Percentiles rank a stretch among this genome's conserved stretches.
Conservation (phyloP, 2,113 vertebrate species). For the Heterochromis multidens region DNA sequence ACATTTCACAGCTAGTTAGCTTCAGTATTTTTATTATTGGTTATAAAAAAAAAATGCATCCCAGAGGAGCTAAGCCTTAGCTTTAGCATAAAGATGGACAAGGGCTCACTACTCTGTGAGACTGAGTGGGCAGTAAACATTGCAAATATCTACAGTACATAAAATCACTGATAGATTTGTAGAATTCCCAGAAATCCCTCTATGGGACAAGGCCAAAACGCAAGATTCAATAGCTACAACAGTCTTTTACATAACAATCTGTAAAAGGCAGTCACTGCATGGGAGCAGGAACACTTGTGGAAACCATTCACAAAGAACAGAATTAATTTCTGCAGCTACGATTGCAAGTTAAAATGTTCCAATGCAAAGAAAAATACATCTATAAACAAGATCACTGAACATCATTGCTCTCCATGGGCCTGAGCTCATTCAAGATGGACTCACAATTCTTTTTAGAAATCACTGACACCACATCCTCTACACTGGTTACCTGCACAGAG, state of each 20-base stretch:
- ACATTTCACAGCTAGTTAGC: neutral
- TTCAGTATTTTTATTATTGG: neutral
- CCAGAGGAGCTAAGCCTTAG: neutral
- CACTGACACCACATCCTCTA: neutral
- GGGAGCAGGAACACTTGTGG: neutral
- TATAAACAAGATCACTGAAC: no score
- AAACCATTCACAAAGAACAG: neutral
- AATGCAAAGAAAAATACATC: no score
- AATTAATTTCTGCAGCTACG: no score
- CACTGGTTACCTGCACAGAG: neutral
- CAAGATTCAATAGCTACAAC: neutral
- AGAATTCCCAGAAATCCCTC: no score
- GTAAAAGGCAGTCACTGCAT: neutral
- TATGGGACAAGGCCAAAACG: neutral
- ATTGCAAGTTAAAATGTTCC: no score
- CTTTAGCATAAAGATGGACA: neutral
- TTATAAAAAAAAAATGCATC: neutral
- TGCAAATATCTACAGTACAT: neutral
- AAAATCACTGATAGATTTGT: neutral
- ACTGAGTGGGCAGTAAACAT: neutral
- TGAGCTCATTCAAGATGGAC: no score
- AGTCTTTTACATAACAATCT: neutral
- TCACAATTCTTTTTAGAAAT: neutral
- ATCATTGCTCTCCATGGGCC: no score
- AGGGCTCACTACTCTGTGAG: neutral